Conservation (phyloP, 2,888 invertebrate species). For the Sinohyriopsis cumingii region DNA sequence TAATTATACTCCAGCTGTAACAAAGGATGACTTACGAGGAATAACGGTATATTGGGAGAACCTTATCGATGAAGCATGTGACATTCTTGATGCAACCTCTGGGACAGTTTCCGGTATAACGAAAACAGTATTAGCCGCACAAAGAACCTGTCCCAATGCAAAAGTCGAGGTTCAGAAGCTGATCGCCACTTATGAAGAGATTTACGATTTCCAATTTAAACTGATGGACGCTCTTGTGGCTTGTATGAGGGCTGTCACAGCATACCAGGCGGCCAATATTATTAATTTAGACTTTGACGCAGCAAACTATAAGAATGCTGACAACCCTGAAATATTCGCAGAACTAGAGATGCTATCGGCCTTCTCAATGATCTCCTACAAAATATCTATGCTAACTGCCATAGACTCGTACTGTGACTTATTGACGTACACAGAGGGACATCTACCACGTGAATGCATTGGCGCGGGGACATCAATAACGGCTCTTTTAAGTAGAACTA, state of each 20-base stretch:
- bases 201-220: conserved; percentile 6
- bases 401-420: conserved; percentile 4
- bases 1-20: neutral
- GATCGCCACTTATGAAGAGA: neutral
- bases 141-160: neutral
- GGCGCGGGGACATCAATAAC: neutral
- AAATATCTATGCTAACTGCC: neutral
- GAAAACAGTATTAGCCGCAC: neutral
- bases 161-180: conserved; percentile 2
- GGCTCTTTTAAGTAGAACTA: neutral
- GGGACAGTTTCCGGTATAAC: neutral
- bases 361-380: neutral
- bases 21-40: neutral
- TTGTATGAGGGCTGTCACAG: neutral
- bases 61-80: conserved; percentile 3
- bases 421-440: conserved; percentile 1
- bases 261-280: neutral
- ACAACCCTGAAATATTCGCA: neutral
- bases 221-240: conserved; percentile 3
- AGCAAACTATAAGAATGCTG: neutral
- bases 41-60: conserved; percentile 2
- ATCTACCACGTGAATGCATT: neutral
- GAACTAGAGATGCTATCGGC: neutral
- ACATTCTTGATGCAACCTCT: conserved; percentile 1
- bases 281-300: neutral